Base-by-base conservation (phyloP, 2,797 vertebrate species). In the Centroberyx gerrardi region DNA sequence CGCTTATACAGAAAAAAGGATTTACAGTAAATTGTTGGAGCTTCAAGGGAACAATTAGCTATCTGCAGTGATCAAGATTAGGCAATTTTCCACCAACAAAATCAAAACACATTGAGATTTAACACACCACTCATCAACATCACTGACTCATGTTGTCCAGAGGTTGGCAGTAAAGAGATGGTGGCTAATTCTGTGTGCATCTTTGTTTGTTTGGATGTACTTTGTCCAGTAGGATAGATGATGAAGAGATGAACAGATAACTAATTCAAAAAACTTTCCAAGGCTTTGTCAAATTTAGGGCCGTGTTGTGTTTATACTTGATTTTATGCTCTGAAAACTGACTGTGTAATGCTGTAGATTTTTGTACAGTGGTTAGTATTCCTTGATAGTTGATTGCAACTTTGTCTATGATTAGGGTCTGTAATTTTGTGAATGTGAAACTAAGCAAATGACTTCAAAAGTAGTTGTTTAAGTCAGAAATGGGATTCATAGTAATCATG, bases 101-200 rank as follows among this genome's bases (percentile, higher is more conserved):
- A 68, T 62, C 22, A 51, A 4, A 52, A 36, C 48, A 48, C 46
- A 17, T 48, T n/a, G 5, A 15, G 46, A 7, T 14, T 13, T 44
- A 36, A 74, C 31, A 44, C 61, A 74, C 67, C 58, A 59, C 27
- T 52, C 62, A 66, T 61, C 68, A 65, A 54, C 53, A 40, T 56
- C 4, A 74, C 56, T 74, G 78, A 86, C 61, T 83, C 77, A 76
- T 60, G 15, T 29, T 81, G 40, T 68, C 65, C 67, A 61, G 59
- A 61, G 55, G 64, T 65, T 55, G 27, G 68, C 36, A 8, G 62
- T 54, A 58, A 72, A 80, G 55, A 62, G 18, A 31, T 38, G 27
- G n/a, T 83, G 85, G 80, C 69, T 83, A 61, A 80, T 81, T 66
- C 66, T 62, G 28, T 49, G 51, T 60, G 62, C 48, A 73, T 70